Conservation (phyloP, 2,797 vertebrate genomes). For the Takifugu ocellatus region DNA sequence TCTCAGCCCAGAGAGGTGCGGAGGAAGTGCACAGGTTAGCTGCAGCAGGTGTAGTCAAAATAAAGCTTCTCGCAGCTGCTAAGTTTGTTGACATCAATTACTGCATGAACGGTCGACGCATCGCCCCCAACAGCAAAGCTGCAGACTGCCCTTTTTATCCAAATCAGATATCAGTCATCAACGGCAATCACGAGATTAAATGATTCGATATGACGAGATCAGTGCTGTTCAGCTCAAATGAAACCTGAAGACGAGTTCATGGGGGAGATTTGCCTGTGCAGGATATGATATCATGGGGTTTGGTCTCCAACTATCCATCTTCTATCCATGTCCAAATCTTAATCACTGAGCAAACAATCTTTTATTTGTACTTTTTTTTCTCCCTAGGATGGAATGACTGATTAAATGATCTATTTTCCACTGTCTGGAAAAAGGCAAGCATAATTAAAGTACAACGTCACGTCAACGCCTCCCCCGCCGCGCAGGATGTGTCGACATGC, state of each 20-base stretch:
- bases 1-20: slow-evolving; percentile 37
- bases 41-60: slow-evolving; percentile 26
- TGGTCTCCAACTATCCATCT: slow-evolving; percentile 62
- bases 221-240: slow-evolving; percentile 49
- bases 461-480: slow-evolving; percentile 60
- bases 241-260: slow-evolving; percentile 44
- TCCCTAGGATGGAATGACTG: slow-evolving; percentile 58
- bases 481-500: slow-evolving; percentile 51
- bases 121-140: slow-evolving; percentile 14
- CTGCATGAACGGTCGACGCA: slow-evolving; percentile 12
- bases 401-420: slow-evolving; percentile 69
- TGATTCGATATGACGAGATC: slow-evolving; percentile 36
- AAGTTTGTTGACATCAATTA: slow-evolving; percentile 4
- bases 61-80: not conserved
- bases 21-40: slow-evolving; percentile 8
- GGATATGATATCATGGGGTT: slow-evolving; percentile 76
- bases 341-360: slow-evolving; percentile 76
- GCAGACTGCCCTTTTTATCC: slow-evolving; percentile 19
- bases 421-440: slow-evolving; percentile 68
- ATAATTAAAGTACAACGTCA: slow-evolving; percentile 57
- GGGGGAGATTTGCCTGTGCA: slow-evolving; percentile 49
- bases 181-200: slow-evolving; percentile 37
- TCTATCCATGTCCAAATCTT: slow-evolving; percentile 68
- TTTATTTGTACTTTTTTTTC: slow-evolving; percentile 63
- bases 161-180: slow-evolving; percentile 26